Percentiles rank a stretch among this genome's conserved stretches.
These are phyloP conservation scores for Eustalomyia histrio DNA, from an alignment of 2,888 invertebrate species.

Conservation along the genomic window DNA sequence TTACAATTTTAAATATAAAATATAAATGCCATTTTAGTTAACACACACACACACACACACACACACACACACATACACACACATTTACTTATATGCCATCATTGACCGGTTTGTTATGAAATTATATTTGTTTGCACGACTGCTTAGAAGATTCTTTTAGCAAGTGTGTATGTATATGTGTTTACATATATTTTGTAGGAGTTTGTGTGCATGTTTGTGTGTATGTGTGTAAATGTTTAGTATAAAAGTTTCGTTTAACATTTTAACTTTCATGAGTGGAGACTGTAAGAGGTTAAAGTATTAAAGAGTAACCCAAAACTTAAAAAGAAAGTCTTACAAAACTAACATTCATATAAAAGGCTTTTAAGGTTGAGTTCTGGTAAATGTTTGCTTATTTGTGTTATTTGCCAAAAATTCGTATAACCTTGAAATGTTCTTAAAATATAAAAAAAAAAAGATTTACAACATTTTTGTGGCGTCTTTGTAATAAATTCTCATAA, in stretches of 20 bases:
- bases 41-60: no score
- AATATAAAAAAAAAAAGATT: constrained; percentile 8
- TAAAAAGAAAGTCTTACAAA: not conserved
- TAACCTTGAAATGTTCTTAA: constrained; percentile 45
- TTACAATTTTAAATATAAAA: no score
- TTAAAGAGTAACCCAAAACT: constrained; percentile 52
- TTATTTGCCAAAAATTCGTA: not conserved
- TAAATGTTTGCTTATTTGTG: not conserved
- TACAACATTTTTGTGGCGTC: not conserved
- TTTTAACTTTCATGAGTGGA: constrained; percentile 13
- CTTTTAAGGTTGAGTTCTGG: not conserved
- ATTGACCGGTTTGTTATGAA: constrained; percentile 63
- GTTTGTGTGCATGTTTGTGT: not conserved
- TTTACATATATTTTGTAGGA: not conserved
- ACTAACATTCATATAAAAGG: not conserved
- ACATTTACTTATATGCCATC: constrained; percentile 28
- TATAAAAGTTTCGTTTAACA: constrained; percentile 35
- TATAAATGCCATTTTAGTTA: no score
- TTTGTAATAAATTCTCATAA: not conserved
- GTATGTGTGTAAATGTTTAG: not conserved
- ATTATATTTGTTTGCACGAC: constrained; percentile 66
- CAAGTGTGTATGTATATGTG: not conserved
- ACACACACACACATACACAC: not conserved
- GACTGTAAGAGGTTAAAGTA: constrained; percentile 56
- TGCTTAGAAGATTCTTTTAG: constrained; percentile 31